phyloP scores from a whole-genome alignment of 2,888 invertebrate species.

The Philaethria dido region DNA sequence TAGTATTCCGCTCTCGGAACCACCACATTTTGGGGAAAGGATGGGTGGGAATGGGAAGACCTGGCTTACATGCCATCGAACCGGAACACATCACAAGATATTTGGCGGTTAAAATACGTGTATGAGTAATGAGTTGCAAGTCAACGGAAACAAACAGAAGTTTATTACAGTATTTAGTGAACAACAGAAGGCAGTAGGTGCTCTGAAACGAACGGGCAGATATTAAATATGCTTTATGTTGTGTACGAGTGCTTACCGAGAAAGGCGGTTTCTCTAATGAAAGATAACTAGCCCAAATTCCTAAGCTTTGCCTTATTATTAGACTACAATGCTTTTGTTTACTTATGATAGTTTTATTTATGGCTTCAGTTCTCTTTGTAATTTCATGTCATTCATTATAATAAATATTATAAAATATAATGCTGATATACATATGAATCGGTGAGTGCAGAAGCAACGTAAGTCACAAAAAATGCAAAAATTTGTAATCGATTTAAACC shows the following conservation, averaged over 20 bases:
- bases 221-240: conserved; percentile 27
- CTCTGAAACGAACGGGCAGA: conserved; percentile 16
- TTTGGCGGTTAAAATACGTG: no score
- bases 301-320: conserved; percentile 8
- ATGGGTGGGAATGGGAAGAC: no score
- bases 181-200: conserved; percentile 15
- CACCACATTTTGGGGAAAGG: no score
- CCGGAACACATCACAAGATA: no score
- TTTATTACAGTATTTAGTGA: conserved; percentile 20
- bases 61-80: no score
- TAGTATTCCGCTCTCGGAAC: no score
- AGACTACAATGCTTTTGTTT: neutral
- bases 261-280: conserved; percentile 7
- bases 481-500: no score
- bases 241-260: neutral
- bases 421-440: no score
- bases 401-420: neutral
- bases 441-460: no score
- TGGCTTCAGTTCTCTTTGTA: neutral
- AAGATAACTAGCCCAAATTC: conserved; percentile 14
- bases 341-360: neutral
- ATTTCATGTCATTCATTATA: neutral
- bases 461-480: no score
- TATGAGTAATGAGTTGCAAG: conserved; percentile 13
- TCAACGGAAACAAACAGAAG: conserved; percentile 9